Conservation (phyloP, 2,888 invertebrate genomes). For the Syrphus vitripennis region DNA sequence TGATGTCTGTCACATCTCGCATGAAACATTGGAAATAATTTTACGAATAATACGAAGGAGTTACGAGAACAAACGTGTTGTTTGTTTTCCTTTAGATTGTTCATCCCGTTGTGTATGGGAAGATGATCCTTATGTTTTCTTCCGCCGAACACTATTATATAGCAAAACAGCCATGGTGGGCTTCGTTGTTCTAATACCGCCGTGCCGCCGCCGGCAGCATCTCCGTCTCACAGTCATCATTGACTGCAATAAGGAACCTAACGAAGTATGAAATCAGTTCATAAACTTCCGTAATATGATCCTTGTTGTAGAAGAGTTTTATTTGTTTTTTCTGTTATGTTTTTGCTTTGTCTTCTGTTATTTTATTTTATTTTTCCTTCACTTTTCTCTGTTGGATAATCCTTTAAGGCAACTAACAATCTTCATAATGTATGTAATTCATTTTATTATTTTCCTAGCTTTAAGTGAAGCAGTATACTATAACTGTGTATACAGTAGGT, state of each 20-base stretch:
- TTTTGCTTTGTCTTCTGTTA: constrained; percentile 13
- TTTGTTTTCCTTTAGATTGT: constrained; percentile 24
- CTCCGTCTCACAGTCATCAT: constrained; percentile 35
- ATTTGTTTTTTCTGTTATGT: constrained; percentile 41
- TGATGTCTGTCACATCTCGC: constrained; percentile 42
- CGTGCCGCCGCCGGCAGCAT: background rate
- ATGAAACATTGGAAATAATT: constrained; percentile 61
- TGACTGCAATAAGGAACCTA: constrained; percentile 69
- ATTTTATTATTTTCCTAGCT: constrained; percentile 45
- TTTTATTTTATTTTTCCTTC: background rate
- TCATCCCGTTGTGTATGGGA: background rate
- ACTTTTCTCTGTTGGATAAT: constrained; percentile 41
- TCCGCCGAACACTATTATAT: background rate
- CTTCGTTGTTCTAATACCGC: background rate
- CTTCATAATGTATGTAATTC: constrained; percentile 40
- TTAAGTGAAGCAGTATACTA: constrained; percentile 24
- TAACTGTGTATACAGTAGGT: background rate
- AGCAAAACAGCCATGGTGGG: background rate
- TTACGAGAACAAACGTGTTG: constrained; percentile 41
- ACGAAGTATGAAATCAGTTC: constrained; percentile 70
- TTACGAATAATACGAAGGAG: constrained; percentile 42
- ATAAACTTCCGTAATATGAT: constrained; percentile 68
- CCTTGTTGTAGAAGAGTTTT: constrained; percentile 56
- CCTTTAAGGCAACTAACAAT: constrained; percentile 67
- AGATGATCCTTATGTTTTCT: constrained; percentile 33